Evolutionary conservation across 2,113 vertebrate genomes (phyloP).

Genomic region (Vidua chalybeata): DNA sequence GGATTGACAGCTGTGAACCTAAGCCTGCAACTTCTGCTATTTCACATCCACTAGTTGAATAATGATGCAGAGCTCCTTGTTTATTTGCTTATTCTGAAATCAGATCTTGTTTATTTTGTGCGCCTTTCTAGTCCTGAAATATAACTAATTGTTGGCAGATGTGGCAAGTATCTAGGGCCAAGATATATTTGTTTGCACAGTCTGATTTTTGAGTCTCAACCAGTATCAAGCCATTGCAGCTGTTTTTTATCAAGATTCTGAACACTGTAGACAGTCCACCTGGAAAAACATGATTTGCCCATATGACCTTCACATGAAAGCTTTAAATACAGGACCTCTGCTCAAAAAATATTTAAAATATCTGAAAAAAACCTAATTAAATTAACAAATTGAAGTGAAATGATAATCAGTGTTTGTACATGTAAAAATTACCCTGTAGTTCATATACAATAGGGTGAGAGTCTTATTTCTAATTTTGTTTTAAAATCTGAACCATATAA

Average conservation of each 20-base stretch:
- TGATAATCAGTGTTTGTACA: conserved; percentile 67
- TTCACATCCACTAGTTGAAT: conserved; percentile 73
- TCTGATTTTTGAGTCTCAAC: conserved; percentile 89
- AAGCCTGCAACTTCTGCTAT: neutral
- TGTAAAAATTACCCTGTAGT: conserved; percentile 11
- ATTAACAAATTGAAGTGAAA: conserved; percentile 64
- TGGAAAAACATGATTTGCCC: conserved; percentile 89
- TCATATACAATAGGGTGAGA: conserved; percentile 9
- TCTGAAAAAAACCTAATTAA: conserved; percentile 59
- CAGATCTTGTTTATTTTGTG: conserved; percentile 76
- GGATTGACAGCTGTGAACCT: conserved; percentile 35
- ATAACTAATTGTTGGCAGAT: conserved; percentile 92
- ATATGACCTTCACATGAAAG: conserved; percentile 77
- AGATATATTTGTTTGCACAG: conserved; percentile 92
- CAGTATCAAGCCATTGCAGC: conserved; percentile 84
- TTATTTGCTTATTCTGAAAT: conserved; percentile 89
- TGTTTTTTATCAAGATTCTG: conserved; percentile 87
- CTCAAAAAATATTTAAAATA: conserved; percentile 73
- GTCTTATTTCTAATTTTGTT: conserved; percentile 55
- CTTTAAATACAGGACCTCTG: conserved; percentile 74
- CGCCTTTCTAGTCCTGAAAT: conserved; percentile 75
- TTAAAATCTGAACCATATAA: conserved; percentile 48
- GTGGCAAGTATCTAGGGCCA: conserved; percentile 74
- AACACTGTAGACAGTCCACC: conserved; percentile 79
- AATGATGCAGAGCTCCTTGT: conserved; percentile 78